Conservation (phyloP, 2,888 invertebrate species). For the Zaprionus obscuricornis region DNA sequence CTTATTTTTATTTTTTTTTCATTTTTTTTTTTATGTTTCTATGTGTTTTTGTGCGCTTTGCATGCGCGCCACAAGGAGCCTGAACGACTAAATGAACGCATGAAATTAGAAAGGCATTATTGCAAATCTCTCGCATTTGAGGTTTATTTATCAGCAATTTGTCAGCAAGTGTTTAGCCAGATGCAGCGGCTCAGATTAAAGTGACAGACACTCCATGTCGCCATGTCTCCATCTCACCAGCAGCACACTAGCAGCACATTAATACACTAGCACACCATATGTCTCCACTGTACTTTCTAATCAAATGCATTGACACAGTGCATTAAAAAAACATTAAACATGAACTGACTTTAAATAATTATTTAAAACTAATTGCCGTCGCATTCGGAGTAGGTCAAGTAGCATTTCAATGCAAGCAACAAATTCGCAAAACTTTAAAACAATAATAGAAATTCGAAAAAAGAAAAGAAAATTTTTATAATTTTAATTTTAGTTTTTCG, state of each 20-base stretch:
- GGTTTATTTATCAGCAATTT: constrained; percentile 77
- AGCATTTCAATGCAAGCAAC: too few relatives aligned
- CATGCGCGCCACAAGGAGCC: constrained; percentile 58
- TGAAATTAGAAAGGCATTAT: constrained; percentile 78
- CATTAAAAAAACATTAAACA: constrained; percentile 41
- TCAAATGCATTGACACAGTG: constrained; percentile 59
- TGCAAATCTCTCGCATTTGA: constrained; percentile 68
- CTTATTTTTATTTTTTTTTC: constrained; percentile 8
- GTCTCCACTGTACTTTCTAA: constrained; percentile 74
- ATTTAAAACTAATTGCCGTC: not conserved
- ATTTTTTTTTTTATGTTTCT: not conserved
- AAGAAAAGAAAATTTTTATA: too few relatives aligned
- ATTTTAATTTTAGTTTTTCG: too few relatives aligned
- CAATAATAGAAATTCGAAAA: too few relatives aligned
- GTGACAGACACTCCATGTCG: constrained; percentile 32
- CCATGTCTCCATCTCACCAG: constrained; percentile 8
- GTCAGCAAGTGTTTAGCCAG: constrained; percentile 70
- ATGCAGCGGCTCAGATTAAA: constrained; percentile 76
- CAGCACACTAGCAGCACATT: not conserved
- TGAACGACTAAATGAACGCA: constrained; percentile 55
- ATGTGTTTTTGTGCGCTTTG: constrained; percentile 61
- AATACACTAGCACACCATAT: not conserved
- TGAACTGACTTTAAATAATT: constrained; percentile 5
- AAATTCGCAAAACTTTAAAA: too few relatives aligned
- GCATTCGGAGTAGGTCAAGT: too few relatives aligned